Conservation (phyloP, 2,888 invertebrate species). For the Hydrotaea diabolus region DNA sequence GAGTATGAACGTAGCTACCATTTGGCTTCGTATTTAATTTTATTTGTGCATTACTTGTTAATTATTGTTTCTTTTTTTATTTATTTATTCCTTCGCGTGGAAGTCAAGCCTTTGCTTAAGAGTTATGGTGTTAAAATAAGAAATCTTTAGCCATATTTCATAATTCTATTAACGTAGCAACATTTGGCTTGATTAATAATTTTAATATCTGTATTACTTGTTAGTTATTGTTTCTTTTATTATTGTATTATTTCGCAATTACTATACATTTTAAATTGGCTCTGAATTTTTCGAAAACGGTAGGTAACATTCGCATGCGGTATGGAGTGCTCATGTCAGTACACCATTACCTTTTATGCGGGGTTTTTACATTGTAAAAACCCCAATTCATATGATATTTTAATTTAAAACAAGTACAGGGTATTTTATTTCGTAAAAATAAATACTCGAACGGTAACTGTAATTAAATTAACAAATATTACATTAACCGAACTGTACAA, state of each 20-base stretch:
- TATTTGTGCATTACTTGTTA: no score
- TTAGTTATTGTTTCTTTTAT: no score
- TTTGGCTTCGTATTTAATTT: no score
- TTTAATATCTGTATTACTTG: background rate
- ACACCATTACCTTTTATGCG: slow-evolving; percentile 27
- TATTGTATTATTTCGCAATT: no score
- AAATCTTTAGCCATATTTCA: no score
- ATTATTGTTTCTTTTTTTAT: no score
- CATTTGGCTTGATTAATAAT: background rate
- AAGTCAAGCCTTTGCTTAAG: no score
- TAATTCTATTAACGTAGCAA: no score
- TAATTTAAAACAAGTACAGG: slow-evolving; percentile 19
- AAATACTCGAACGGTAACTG: background rate
- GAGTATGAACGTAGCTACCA: no score
- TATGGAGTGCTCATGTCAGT: slow-evolving; percentile 33
- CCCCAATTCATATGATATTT: slow-evolving; percentile 20
- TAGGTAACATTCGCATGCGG: background rate
- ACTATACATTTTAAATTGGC: slow-evolving; percentile 10
- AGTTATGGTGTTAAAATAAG: no score
- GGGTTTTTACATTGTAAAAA: slow-evolving; percentile 11
- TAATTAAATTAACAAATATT: slow-evolving; percentile 25
- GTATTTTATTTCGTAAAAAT: slow-evolving; percentile 8
- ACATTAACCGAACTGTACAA: background rate
- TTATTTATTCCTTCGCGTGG: no score
- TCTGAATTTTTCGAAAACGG: background rate